Base-by-base conservation (phyloP, 2,113 vertebrate genomes). In the Cinclus cinclus region DNA sequence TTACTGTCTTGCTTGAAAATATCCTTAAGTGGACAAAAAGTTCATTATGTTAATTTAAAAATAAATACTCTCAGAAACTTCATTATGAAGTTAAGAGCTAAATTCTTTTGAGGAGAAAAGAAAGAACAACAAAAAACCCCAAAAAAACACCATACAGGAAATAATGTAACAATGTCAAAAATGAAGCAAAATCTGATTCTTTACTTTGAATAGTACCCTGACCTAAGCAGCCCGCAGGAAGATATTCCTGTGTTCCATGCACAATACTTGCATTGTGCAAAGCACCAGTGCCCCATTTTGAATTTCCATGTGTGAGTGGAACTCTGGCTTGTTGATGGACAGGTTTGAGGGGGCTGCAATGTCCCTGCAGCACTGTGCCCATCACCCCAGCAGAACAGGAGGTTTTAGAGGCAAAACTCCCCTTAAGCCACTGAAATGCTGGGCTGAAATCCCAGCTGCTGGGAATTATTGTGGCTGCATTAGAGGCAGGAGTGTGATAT, bases 131-230 rank as follows among this genome's bases (percentile, higher is more conserved):
- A 37, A 37, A 37, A 37, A 37, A 37, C 35, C 35, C 35, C 35
- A 7, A 37, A 37, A 44, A 28, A 52, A 41, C 23, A 35, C 33
- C 42, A 83, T 53, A 74, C 71, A 86, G 92, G 92, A 96, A 94
- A 86, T 77, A 95, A 79, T 52, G 76, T 46, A 92, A 93, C 64
- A 96, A 87, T 93, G 71, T 79, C 79, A 92, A 83, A 93, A 96
- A 87, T n/a, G 60, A 90, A 67, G 59, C 71, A 93, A 92, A 96
- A 90, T 93, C 68, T 56, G 56, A 81, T 83, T 5, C 78, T 94
- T 91, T 94, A 52, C 65, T 96, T 59, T 86, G 75, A 93, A 83
- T 67, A 93, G 80, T 55, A 78, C 31, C 88, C 90, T 78, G 85
- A 59, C 50, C 75, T 41, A 28, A 49, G 39, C 39, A 90, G 80